Conservation (phyloP, 1,140 invertebrate genomes). For the Whitmania pigra region DNA sequence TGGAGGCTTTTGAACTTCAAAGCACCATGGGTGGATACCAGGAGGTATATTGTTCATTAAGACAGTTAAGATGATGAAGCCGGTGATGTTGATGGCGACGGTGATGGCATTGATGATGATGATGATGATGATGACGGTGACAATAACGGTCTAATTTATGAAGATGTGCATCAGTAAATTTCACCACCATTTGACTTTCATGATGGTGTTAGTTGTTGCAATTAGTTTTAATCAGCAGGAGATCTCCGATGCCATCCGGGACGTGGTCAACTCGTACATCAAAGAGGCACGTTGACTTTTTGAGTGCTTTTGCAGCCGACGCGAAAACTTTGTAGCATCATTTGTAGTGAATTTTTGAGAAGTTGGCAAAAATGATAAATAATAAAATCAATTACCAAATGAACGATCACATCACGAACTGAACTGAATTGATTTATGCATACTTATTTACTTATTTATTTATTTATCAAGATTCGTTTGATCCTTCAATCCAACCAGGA, state of each 20-base stretch:
- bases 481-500: background rate
- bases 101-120: background rate
- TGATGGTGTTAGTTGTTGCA: background rate
- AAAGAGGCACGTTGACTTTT: background rate
- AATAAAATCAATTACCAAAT: too few species aligned
- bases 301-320: too few species aligned
- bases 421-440: too few species aligned
- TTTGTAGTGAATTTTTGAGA: too few species aligned
- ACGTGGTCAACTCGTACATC: background rate
- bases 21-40: constrained; percentile 37
- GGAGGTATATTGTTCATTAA: background rate
- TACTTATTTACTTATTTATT: too few species aligned
- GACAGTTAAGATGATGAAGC: background rate
- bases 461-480: too few species aligned
- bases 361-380: too few species aligned
- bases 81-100: background rate
- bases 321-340: too few species aligned
- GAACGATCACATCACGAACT: too few species aligned
- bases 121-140: background rate
- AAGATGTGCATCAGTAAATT: too few species aligned
- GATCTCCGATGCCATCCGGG: background rate
- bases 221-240: background rate
- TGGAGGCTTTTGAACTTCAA: constrained; percentile 58
- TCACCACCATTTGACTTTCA: background rate
- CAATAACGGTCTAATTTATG: too few species aligned